Evolutionary conservation across 2,113 vertebrate species (phyloP).

Genomic region (Tetrax tetrax): DNA sequence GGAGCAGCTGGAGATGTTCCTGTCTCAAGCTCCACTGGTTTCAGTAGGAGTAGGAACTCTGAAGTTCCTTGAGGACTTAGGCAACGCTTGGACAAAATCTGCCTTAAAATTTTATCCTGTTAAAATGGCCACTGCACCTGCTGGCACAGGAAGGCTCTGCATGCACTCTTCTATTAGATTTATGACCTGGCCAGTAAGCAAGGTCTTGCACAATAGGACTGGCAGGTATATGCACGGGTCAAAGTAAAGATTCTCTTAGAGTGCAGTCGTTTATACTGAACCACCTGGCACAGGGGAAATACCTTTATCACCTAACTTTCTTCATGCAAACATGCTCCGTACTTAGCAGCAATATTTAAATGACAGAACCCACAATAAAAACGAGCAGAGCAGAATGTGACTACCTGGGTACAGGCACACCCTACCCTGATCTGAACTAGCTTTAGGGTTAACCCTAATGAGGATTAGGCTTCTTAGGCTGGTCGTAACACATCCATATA

Average conservation of each 20-base stretch:
- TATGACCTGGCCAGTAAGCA: background rate
- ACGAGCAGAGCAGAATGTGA: background rate
- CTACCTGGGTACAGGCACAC: background rate
- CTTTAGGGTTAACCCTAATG: background rate
- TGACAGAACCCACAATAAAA: background rate
- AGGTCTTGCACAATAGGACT: conserved; percentile 8
- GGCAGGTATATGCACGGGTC: background rate
- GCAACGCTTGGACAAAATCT: background rate
- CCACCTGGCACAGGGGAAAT: background rate
- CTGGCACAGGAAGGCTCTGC: background rate
- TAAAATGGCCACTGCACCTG: conserved; percentile 34
- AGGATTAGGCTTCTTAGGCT: background rate
- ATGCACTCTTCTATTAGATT: background rate
- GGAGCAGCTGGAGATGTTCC: background rate
- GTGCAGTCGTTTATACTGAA: background rate
- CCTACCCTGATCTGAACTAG: background rate
- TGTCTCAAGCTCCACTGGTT: background rate
- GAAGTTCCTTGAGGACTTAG: background rate
- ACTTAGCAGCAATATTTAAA: background rate
- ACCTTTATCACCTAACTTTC: background rate
- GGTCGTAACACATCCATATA: background rate
- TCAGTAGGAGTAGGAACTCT: background rate
- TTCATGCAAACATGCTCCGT: background rate
- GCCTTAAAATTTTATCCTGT: background rate
- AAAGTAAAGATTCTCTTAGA: background rate